Percentiles rank a stretch among this genome's conserved stretches.
Conservation (phyloP, 2,888 invertebrate species). For the Torymus tubicola region DNA sequence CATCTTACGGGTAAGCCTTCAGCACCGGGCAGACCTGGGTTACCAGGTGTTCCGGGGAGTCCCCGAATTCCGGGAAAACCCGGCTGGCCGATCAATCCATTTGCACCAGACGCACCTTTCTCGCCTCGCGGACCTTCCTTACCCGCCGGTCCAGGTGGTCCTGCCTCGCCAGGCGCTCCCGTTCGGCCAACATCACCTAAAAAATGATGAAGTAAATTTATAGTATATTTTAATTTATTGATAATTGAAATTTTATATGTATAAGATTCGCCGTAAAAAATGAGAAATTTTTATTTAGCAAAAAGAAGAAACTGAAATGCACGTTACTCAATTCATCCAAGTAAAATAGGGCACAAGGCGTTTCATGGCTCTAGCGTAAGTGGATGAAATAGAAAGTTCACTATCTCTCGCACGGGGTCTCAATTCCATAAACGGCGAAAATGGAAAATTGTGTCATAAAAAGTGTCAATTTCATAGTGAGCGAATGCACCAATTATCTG, state of each 20-base stretch:
- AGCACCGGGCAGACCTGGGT: constrained; percentile 84
- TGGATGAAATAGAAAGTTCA: not conserved
- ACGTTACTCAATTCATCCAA: too few species aligned
- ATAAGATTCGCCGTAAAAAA: too few species aligned
- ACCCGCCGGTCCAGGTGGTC: constrained; percentile 86
- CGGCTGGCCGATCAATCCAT: constrained; percentile 85
- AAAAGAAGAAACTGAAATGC: too few species aligned
- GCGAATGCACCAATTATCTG: not conserved
- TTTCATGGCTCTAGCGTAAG: too few species aligned
- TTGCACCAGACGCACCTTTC: constrained; percentile 86
- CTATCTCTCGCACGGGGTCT: not conserved
- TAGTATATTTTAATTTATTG: too few species aligned
- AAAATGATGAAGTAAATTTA: too few species aligned
- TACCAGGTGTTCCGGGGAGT: constrained; percentile 85
- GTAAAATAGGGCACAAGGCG: too few species aligned
- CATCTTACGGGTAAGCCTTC: constrained; percentile 85
- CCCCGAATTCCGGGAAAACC: constrained; percentile 91
- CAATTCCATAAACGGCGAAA: constrained; percentile 31
- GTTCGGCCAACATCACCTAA: constrained; percentile 86
- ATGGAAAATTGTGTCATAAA: constrained; percentile 4
- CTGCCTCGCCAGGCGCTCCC: constrained; percentile 86
- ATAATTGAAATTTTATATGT: too few species aligned
- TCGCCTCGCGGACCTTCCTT: constrained; percentile 89
- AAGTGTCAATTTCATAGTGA: not conserved
- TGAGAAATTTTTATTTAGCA: too few species aligned